Evolutionary conservation across 2,113 vertebrate genomes (phyloP).

Genomic region (Carassius auratus): DNA sequence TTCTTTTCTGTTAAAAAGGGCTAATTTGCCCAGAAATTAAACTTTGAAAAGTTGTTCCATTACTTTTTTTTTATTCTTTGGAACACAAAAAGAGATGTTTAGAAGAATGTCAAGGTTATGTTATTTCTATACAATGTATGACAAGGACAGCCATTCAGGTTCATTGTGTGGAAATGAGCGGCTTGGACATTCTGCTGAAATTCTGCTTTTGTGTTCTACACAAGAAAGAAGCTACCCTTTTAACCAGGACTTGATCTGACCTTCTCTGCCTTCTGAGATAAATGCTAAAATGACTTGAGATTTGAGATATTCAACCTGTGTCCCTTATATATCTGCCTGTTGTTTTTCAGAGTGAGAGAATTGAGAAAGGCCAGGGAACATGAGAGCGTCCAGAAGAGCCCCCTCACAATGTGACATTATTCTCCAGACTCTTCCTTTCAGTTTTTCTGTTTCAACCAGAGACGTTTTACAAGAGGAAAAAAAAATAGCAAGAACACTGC

Average conservation of each 20-base stretch:
- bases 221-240: background rate
- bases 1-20: background rate
- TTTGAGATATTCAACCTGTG: conserved; percentile 56
- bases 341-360: conserved; percentile 96
- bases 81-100: conserved; percentile 11
- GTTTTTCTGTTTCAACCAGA: conserved; percentile 95
- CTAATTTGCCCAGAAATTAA: background rate
- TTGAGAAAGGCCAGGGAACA: conserved; percentile 99
- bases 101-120: background rate
- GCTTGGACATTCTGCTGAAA: background rate
- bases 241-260: background rate
- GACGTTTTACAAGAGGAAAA: conserved; percentile 89
- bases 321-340: conserved; percentile 52
- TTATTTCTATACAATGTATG: background rate
- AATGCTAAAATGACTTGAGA: background rate
- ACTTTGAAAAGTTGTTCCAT: background rate
- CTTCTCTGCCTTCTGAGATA: conserved; percentile 12
- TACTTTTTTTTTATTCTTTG: background rate
- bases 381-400: conserved; percentile 92
- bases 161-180: background rate
- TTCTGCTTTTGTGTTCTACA: conserved; percentile 2
- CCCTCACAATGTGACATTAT: conserved; percentile 97
- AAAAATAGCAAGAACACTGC: conserved; percentile 81
- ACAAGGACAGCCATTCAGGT: background rate
- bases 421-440: conserved; percentile 89